These are phyloP conservation scores for Athene noctua DNA, from an alignment of 2,113 vertebrate genomes.

Conservation along the genomic window DNA sequence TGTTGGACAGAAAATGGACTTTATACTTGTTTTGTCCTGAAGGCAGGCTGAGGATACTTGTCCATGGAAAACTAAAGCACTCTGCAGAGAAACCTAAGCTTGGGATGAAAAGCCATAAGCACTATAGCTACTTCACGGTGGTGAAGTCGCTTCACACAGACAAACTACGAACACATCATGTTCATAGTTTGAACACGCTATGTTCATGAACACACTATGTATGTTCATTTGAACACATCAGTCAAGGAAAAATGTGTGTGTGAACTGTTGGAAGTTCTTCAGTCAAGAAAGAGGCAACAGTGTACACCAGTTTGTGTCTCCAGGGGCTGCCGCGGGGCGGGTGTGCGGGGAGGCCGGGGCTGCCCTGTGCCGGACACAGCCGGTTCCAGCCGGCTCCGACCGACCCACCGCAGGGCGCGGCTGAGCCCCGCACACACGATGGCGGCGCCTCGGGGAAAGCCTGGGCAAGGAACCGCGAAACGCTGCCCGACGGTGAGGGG, in stretches of 20 bases:
- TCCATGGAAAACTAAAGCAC: not conserved
- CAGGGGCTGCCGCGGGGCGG: not conserved
- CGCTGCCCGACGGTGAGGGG: not conserved
- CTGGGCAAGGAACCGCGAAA: not conserved
- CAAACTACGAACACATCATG: accelerated
- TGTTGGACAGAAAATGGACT: not conserved
- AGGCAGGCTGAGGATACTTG: not conserved
- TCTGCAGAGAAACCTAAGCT: not conserved
- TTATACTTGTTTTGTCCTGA: not conserved
- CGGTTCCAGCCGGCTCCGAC: not conserved
- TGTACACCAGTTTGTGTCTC: too few species aligned
- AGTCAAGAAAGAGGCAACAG: not conserved
- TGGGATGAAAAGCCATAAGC: not conserved
- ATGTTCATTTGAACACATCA: not conserved
- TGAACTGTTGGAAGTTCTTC: not conserved
- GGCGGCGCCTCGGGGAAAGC: accelerated
- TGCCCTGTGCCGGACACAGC: not conserved
- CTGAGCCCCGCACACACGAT: accelerated
- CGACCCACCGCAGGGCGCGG: accelerated
- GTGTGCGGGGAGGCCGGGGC: not conserved
- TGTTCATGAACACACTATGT: too few species aligned
- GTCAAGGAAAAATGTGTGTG: not conserved
- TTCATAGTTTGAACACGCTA: too few species aligned
- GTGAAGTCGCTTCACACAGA: not conserved
- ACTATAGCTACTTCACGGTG: not conserved